These are phyloP conservation scores for Ormyrus thymus DNA, from an alignment of 2,888 invertebrate species.

Conservation along the genomic window DNA sequence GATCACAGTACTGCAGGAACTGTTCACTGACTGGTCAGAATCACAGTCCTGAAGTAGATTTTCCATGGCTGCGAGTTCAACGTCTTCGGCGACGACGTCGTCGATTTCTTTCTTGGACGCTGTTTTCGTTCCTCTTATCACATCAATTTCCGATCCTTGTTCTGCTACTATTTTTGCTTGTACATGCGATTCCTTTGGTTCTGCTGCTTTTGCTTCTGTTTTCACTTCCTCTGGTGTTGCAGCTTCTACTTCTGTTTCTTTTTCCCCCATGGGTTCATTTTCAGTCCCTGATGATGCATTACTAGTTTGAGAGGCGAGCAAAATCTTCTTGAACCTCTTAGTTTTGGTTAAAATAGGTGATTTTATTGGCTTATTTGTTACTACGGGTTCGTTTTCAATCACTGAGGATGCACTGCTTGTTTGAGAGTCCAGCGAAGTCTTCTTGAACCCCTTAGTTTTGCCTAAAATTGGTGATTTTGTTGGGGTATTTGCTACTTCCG, in stretches of 20 bases:
- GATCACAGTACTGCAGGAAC: background rate
- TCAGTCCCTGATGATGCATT: no score
- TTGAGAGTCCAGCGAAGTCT: background rate
- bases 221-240: no score
- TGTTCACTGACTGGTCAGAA: conserved; percentile 35
- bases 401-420: no score
- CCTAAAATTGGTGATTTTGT: conserved; percentile 17
- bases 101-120: no score
- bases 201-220: no score
- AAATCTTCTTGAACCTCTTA: background rate
- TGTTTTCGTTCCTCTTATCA: no score
- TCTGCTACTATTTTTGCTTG: no score
- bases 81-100: conserved; percentile 31
- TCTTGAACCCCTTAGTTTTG: background rate
- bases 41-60: conserved; percentile 49
- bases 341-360: conserved; percentile 11
- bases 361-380: conserved; percentile 26
- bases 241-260: no score
- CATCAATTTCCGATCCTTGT: no score
- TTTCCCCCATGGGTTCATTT: no score
- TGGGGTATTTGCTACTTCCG: conserved; percentile 44
- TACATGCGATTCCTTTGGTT: no score
- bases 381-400: no score
- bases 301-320: background rate
- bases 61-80: conserved; percentile 4